Evolutionary conservation across 2,113 vertebrate species (phyloP).

Genomic region (Mixornis gularis): DNA sequence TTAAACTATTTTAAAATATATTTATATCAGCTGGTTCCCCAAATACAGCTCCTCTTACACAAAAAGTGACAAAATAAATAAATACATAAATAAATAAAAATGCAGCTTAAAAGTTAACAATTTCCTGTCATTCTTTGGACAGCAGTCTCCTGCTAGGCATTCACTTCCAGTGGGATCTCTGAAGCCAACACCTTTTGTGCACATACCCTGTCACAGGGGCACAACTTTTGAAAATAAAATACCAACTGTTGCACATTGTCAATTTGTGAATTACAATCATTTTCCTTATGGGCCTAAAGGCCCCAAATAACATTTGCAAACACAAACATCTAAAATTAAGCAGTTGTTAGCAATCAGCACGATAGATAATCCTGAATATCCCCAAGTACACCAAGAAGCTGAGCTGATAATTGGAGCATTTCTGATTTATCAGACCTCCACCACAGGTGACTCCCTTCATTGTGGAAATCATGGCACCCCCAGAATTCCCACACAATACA

Average conservation of each 20-base stretch:
- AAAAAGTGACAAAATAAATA: neutral
- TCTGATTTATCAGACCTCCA: conserved; percentile 16
- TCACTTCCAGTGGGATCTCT: neutral
- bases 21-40: neutral
- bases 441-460: neutral
- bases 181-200: neutral
- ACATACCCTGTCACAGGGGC: neutral
- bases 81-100: neutral
- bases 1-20: neutral
- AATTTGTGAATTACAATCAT: neutral
- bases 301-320: conserved; percentile 16
- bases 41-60: neutral
- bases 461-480: neutral
- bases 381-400: neutral
- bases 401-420: neutral
- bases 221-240: neutral
- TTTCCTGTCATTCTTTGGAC: neutral
- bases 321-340: neutral
- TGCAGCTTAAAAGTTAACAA: neutral
- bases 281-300: conserved; percentile 36
- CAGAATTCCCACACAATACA: neutral
- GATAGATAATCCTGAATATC: conserved; percentile 31
- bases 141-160: neutral
- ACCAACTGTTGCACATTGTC: neutral
- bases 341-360: conserved; percentile 22